Conservation (phyloP, 1,140 invertebrate genomes). For the Neocloeon triangulifer region DNA sequence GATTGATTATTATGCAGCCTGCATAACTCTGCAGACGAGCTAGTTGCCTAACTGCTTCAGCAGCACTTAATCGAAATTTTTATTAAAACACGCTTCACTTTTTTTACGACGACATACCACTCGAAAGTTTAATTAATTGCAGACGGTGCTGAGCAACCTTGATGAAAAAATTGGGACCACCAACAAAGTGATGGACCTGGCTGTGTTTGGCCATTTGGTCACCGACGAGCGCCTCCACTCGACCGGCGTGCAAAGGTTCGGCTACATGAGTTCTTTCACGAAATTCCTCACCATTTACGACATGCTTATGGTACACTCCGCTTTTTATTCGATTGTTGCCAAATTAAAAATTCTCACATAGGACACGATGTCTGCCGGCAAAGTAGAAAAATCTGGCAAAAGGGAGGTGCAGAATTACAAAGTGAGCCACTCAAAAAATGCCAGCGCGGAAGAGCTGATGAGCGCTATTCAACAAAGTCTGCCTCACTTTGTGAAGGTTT, state of each 20-base stretch:
- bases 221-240: slow-evolving; percentile 23
- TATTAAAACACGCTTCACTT: slow-evolving; percentile 6
- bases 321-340: too few species aligned
- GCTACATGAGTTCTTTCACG: slow-evolving; percentile 7
- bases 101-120: slow-evolving; percentile 1
- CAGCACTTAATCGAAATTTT: slow-evolving; percentile 7
- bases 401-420: too few species aligned
- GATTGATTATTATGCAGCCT: too few species aligned
- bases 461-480: too few species aligned
- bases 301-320: too few species aligned
- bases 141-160: slow-evolving; percentile 19
- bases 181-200: slow-evolving; percentile 27
- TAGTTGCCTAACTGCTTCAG: not conserved
- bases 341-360: too few species aligned
- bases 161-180: slow-evolving; percentile 17
- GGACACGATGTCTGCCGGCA: too few species aligned
- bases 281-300: too few species aligned
- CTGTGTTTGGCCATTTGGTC: slow-evolving; percentile 30
- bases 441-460: too few species aligned
- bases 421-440: slow-evolving; percentile 11
- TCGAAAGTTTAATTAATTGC: slow-evolving; percentile 8
- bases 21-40: not conserved
- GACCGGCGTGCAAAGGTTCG: slow-evolving; percentile 19
- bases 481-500: too few species aligned
- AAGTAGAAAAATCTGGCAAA: too few species aligned